phyloP scores from a whole-genome alignment of 2,797 vertebrate species.

The Phylloscopus collybita region DNA sequence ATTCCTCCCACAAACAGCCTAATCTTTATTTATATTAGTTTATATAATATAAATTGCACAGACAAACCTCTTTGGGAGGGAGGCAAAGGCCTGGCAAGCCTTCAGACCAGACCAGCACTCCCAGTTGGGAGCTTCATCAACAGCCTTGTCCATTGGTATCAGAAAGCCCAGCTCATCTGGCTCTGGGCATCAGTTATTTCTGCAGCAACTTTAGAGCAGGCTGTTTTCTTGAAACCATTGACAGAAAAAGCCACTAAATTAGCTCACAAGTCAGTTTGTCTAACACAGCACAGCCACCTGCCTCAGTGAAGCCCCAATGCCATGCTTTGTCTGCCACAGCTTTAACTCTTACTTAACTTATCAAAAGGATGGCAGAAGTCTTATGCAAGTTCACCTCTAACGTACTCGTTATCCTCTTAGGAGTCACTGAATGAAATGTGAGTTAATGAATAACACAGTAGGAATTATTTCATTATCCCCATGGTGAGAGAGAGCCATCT shows the following conservation, averaged over 20 bases:
- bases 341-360: slow-evolving; percentile 33
- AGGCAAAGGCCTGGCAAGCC: background rate
- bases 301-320: background rate
- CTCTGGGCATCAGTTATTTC: background rate
- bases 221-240: background rate
- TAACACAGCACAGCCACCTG: background rate
- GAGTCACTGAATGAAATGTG: slow-evolving; percentile 46
- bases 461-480: slow-evolving; percentile 61
- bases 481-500: slow-evolving; percentile 43
- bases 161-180: background rate
- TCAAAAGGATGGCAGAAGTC: slow-evolving; percentile 22
- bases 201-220: background rate
- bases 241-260: background rate
- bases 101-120: background rate
- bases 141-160: background rate
- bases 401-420: background rate
- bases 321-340: background rate
- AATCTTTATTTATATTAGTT: slow-evolving; percentile 1
- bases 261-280: background rate
- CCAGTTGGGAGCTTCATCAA: background rate
- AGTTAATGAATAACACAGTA: slow-evolving; percentile 62
- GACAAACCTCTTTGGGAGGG: background rate
- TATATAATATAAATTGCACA: background rate
- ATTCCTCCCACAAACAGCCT: slow-evolving; percentile 5
- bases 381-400: slow-evolving; percentile 50